Conservation (phyloP, 1,140 invertebrate genomes). For the Drosophila equinoxialis region DNA sequence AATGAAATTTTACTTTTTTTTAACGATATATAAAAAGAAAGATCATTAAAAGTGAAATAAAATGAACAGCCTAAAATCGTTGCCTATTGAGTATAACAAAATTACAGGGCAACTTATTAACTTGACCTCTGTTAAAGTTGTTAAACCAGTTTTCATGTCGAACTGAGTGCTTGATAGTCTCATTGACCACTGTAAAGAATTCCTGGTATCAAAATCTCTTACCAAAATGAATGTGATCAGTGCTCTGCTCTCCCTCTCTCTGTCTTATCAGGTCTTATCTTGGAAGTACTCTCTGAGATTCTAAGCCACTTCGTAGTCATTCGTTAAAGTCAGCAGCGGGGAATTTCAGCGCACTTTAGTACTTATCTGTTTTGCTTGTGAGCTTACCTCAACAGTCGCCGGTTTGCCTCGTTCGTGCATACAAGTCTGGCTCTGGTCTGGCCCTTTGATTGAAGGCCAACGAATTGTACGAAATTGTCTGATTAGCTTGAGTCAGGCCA, state of each 20-base stretch:
- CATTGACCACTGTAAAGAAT: slow-evolving; percentile 4
- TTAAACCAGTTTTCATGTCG: slow-evolving; percentile 6
- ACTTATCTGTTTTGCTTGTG: slow-evolving; percentile 5
- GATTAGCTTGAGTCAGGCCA: slow-evolving; percentile 11
- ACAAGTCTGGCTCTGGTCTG: not conserved
- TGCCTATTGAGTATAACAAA: not conserved
- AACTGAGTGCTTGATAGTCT: not conserved
- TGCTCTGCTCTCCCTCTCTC: not conserved
- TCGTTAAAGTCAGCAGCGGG: not conserved
- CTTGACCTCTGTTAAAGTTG: slow-evolving; percentile 6
- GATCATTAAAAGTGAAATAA: not conserved
- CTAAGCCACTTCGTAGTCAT: not conserved
- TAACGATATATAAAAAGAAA: no score
- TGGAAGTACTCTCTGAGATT: not conserved
- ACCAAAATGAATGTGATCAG: not conserved
- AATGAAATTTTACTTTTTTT: no score
- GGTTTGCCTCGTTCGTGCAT: slow-evolving; percentile 7
- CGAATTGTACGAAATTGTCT: slow-evolving; percentile 3
- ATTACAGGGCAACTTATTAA: not conserved
- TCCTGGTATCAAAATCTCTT: not conserved
- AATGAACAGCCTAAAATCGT: not conserved
- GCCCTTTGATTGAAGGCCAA: not conserved
- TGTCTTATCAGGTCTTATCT: not conserved
- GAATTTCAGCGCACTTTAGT: not conserved
- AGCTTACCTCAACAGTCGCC: slow-evolving; percentile 12